Conservation (phyloP, 2,888 invertebrate species). For the Imbricaverruca yamaguchii region DNA sequence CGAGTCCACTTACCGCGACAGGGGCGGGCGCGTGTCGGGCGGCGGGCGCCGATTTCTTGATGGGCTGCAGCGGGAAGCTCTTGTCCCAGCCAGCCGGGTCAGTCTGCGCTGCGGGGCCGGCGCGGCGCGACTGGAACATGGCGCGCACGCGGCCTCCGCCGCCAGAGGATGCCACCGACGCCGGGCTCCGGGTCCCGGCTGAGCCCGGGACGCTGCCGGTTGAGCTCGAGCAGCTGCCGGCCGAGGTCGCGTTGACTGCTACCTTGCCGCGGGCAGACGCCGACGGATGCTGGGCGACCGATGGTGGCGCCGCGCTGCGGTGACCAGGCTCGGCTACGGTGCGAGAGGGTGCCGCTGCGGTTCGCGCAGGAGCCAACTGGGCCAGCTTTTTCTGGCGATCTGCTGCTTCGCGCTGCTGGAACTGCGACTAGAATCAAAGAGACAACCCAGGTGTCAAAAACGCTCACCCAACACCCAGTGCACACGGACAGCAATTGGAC, state of each 20-base stretch:
- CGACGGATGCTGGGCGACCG: not conserved
- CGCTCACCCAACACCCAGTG: too few species aligned
- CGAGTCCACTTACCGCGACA: not conserved
- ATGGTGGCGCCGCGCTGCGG: slow-evolving; percentile 6
- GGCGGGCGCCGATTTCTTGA: slow-evolving; percentile 38
- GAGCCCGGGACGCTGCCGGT: too few species aligned
- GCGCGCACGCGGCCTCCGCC: slow-evolving; percentile 13
- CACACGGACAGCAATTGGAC: too few species aligned
- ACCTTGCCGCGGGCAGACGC: not conserved
- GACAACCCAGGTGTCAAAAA: not conserved
- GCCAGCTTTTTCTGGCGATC: not conserved
- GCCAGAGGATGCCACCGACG: not conserved
- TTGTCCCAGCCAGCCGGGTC: slow-evolving; percentile 35
- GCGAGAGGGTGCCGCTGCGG: not conserved
- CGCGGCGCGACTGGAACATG: slow-evolving; percentile 7
- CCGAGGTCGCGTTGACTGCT: not conserved
- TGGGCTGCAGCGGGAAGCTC: slow-evolving; percentile 40
- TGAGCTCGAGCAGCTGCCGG: too few species aligned
- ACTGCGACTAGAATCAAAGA: not conserved
- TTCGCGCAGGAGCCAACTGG: not conserved
- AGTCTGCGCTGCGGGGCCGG: not conserved
- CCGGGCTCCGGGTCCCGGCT: too few species aligned
- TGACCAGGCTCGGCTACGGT: not conserved
- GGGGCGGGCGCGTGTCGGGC: slow-evolving; percentile 22
- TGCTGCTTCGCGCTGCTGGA: not conserved